Evolutionary conservation across 2,113 vertebrate genomes (phyloP).

Genomic region (Ploceus nigricollis): DNA sequence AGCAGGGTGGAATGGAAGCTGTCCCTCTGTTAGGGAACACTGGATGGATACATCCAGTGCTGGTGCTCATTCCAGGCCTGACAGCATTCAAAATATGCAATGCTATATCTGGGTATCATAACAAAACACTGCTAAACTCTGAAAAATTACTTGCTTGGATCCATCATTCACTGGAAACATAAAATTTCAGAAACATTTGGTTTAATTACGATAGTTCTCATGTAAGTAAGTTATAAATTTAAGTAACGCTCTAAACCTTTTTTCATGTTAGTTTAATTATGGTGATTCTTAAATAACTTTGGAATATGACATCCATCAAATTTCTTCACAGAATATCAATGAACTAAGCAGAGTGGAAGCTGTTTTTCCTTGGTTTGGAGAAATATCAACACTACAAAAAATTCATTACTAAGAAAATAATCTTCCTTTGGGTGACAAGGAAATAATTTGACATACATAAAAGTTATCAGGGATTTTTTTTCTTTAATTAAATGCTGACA

Average conservation of each 20-base stretch:
- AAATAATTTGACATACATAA: background rate
- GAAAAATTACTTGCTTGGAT: background rate
- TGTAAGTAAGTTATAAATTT: too few species aligned
- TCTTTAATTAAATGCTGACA: background rate
- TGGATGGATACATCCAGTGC: accelerated
- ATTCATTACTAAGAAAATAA: background rate
- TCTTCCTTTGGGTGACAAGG: background rate
- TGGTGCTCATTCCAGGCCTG: background rate
- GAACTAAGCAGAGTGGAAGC: background rate
- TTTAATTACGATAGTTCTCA: background rate
- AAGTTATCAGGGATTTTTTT: background rate
- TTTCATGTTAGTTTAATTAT: background rate
- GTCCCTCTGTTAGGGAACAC: background rate
- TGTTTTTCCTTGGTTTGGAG: background rate
- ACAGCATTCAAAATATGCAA: background rate
- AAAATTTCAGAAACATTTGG: background rate
- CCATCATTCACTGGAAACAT: background rate
- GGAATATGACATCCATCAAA: background rate
- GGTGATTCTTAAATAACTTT: background rate
- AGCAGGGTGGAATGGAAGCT: background rate
- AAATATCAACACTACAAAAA: background rate
- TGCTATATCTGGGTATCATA: background rate
- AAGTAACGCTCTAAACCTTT: background rate
- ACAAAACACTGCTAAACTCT: background rate
- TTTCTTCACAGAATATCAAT: background rate